Evolutionary conservation across 2,113 vertebrate genomes (phyloP).

Genomic region (Thryonomys swinderianus): DNA sequence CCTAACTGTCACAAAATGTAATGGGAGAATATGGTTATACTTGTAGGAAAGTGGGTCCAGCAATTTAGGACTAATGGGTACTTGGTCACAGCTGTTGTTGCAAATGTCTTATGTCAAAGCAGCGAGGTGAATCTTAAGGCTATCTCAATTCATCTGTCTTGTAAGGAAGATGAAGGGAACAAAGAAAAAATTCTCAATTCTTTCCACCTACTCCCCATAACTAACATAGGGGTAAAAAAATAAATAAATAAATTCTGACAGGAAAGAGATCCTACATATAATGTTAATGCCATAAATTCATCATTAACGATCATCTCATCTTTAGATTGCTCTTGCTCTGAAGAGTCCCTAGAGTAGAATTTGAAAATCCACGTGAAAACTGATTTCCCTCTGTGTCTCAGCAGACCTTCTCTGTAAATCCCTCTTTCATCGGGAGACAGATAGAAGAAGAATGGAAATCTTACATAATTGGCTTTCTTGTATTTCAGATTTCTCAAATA

Average conservation of each 20-base stretch:
- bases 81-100: neutral
- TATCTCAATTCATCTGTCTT: neutral
- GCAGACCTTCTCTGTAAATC: neutral
- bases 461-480: neutral
- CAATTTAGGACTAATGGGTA: neutral
- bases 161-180: neutral
- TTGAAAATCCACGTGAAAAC: slow-evolving; percentile 32
- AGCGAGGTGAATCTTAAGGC: neutral
- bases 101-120: neutral
- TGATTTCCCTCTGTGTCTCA: neutral
- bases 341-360: neutral
- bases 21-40: neutral
- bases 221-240: neutral
- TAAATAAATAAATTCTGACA: neutral
- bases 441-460: neutral
- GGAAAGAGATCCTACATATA: neutral
- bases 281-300: neutral
- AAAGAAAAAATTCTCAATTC: neutral
- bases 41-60: neutral
- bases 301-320: neutral
- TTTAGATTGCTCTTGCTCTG: neutral
- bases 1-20: neutral
- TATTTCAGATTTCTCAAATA: slow-evolving; percentile 29
- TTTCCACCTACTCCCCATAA: neutral
- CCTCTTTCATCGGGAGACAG: neutral